These are phyloP conservation scores for Epicampocera succincta DNA, from an alignment of 2,888 invertebrate species.

Conservation along the genomic window DNA sequence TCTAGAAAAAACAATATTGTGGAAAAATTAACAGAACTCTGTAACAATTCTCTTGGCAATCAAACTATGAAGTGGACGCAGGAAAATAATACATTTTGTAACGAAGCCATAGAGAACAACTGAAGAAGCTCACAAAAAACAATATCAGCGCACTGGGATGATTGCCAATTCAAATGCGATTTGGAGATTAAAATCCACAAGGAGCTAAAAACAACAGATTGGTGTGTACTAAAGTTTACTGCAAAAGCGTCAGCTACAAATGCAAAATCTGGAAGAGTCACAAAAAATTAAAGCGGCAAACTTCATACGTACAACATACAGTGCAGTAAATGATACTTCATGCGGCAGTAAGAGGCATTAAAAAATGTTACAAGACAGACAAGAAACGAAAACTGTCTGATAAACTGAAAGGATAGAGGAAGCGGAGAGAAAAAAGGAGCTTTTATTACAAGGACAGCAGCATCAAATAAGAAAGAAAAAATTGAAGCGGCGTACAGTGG, in stretches of 20 bases:
- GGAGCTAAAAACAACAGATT: slow-evolving; percentile 65
- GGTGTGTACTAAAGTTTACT: slow-evolving; percentile 42
- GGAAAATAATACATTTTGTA: slow-evolving; percentile 44
- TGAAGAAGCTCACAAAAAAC: slow-evolving; percentile 24
- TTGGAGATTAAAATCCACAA: slow-evolving; percentile 74
- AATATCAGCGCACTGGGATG: slow-evolving; percentile 79
- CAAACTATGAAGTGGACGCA: slow-evolving; percentile 42
- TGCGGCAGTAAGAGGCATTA: slow-evolving; percentile 51
- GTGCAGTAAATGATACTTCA: slow-evolving; percentile 42
- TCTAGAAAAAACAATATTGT: neutral
- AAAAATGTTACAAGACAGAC: slow-evolving; percentile 48
- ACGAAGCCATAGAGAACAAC: slow-evolving; percentile 22
- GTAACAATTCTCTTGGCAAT: slow-evolving; percentile 38
- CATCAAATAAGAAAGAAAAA: neutral
- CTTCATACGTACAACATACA: slow-evolving; percentile 14
- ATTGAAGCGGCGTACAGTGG: no score
- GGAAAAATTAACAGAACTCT: slow-evolving; percentile 18
- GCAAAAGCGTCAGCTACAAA: slow-evolving; percentile 55
- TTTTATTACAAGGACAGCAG: slow-evolving; percentile 41
- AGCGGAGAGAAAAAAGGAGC: slow-evolving; percentile 12
- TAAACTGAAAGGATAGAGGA: neutral
- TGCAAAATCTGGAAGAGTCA: slow-evolving; percentile 20
- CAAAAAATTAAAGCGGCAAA: slow-evolving; percentile 18
- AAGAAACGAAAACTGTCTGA: neutral
- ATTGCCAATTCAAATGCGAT: slow-evolving; percentile 81